Percentiles rank a stretch among this genome's conserved stretches.
Conservation (phyloP, 2,113 vertebrate genomes). For the Acrocephalus kingi region DNA sequence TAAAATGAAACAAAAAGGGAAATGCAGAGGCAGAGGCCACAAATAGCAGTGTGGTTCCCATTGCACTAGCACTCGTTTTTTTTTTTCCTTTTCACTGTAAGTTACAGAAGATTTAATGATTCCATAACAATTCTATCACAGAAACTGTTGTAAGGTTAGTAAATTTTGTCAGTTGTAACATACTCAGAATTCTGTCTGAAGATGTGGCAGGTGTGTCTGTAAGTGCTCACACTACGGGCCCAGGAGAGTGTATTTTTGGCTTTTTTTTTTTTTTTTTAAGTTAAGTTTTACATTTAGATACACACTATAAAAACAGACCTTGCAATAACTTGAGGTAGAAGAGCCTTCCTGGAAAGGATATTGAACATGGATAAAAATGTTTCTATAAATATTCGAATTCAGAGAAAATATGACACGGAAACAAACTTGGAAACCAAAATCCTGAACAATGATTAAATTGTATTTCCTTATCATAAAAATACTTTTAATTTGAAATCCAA, state of each 20-base stretch:
- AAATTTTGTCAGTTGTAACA: neutral
- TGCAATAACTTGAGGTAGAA: neutral
- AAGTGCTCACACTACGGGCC: neutral
- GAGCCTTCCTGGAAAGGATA: neutral
- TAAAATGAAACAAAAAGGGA: neutral
- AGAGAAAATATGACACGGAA: neutral
- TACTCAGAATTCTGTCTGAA: neutral
- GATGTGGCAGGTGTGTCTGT: neutral
- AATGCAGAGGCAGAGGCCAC: neutral
- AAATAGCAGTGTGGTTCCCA: neutral
- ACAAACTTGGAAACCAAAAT: neutral
- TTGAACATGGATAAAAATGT: neutral
- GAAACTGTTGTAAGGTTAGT: neutral
- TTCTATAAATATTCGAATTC: neutral
- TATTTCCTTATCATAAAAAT: neutral
- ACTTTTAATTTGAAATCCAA: neutral
- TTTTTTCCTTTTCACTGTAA: neutral
- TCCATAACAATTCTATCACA: neutral
- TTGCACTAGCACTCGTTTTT: neutral
- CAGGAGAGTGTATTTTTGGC: neutral
- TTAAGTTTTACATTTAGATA: neutral
- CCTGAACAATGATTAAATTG: neutral
- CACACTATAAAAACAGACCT: neutral
- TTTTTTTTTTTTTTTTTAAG: neutral
- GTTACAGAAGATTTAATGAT: neutral